Evolutionary conservation across 2,797 vertebrate genomes (phyloP).

Genomic region (Smutsia temminckii): DNA sequence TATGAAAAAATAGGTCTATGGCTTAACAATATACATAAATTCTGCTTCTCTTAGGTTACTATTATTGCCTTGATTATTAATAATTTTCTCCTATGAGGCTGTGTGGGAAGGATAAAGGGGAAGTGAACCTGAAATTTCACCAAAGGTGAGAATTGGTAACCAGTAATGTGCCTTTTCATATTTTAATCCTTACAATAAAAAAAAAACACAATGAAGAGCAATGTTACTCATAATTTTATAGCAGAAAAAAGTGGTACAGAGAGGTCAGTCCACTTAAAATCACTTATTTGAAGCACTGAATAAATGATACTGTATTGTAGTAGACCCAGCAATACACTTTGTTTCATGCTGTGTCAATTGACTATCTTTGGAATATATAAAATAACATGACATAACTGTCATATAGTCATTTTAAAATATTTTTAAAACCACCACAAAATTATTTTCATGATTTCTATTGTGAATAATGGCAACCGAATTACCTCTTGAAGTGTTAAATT

Average conservation of each 20-base stretch:
- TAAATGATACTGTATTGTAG: conserved; percentile 41
- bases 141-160: neutral
- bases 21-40: neutral
- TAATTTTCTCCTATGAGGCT: neutral
- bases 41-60: neutral
- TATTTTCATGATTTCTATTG: conserved; percentile 63
- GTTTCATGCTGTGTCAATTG: conserved; percentile 71
- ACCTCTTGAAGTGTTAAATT: conserved; percentile 75
- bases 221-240: neutral
- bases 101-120: neutral
- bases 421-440: conserved; percentile 66
- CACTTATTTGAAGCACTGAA: conserved; percentile 28
- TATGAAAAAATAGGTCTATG: neutral
- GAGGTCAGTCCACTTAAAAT: neutral
- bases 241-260: neutral
- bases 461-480: conserved; percentile 62
- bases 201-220: neutral
- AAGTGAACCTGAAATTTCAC: neutral
- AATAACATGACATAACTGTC: conserved; percentile 56
- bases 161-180: neutral
- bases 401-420: conserved; percentile 62
- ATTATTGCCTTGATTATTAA: neutral
- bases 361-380: conserved; percentile 56
- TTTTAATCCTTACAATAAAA: neutral
- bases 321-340: conserved; percentile 53